Base-by-base conservation (phyloP, 2,113 vertebrate genomes). In the Festucalex cinctus region DNA sequence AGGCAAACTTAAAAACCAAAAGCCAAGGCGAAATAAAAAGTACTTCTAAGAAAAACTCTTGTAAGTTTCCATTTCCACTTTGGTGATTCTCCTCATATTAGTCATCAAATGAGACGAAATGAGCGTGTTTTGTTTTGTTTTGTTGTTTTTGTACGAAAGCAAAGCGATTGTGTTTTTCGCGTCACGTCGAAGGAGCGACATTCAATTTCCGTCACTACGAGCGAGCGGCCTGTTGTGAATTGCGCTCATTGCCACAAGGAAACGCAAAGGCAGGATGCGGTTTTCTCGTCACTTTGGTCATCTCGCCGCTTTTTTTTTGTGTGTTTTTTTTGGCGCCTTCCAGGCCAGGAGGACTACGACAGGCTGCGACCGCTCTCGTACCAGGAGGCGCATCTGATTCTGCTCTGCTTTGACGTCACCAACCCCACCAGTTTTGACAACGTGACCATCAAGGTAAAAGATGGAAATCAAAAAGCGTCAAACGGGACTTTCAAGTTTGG, bases 311-410 rank as follows among this genome's bases (percentile, higher is more conserved):
- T n/a, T n/a, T n/a, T n/a, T n/a, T n/a, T n/a, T n/a, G n/a, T n/a
- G n/a, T n/a, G n/a, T n/a, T n/a, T n/a, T n/a, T n/a, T n/a, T n/a
- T n/a, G n/a, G n/a, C n/a, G n/a, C n/a, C n/a, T n/a, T n/a, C n/a
- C n/a, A n/a, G 97, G 97, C 51, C 97, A 99, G 81, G 96, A 98
- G 16, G 97, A 99, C 88, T 99, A 98, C 0, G 97, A 99, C 73
- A 88, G 97, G 9, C 89, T 99, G 0, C 91, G 97, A 19, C 97
- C 97, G 0, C 93, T 99, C 10, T 96, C 96, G 3, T 99, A 99
- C 86, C 95, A 97, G 86, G 94, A 94, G 68, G 94, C 94, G 35
- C 90, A 95, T 0, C 86, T 99, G 0, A 86, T 97, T 65, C 76
- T 99, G 49, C 92, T 99, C 65, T 99, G 97, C 81, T 99, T 96